These are phyloP conservation scores for Hydropsyche tenuis DNA, from an alignment of 1,140 invertebrate species.

Conservation along the genomic window DNA sequence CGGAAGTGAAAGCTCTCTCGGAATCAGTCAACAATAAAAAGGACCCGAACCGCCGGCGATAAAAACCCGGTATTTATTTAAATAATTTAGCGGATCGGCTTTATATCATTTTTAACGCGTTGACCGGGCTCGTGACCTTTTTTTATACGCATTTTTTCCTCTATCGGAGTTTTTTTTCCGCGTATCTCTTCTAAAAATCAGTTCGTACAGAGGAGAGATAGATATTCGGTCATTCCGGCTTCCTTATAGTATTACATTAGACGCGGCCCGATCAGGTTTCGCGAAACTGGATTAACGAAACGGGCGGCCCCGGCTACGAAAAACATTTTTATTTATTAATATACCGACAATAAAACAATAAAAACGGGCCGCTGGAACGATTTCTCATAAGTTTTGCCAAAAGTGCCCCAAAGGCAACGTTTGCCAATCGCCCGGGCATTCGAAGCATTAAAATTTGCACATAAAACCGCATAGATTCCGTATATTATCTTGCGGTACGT, in stretches of 20 bases:
- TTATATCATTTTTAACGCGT: constrained; percentile 12
- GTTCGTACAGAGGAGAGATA: no score
- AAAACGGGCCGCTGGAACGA: constrained; percentile 18
- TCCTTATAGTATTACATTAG: constrained; percentile 7
- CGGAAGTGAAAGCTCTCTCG: not conserved
- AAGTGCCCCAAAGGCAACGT: constrained; percentile 36
- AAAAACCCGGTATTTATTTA: constrained; percentile 8
- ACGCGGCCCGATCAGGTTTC: constrained; percentile 30
- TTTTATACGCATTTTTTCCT: constrained; percentile 1
- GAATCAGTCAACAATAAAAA: constrained; percentile 4
- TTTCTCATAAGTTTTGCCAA: constrained; percentile 37
- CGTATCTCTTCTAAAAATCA: no score
- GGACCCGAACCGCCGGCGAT: not conserved
- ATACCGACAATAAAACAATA: constrained; percentile 41
- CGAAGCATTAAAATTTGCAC: not conserved
- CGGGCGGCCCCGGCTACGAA: constrained; percentile 16
- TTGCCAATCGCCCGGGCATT: constrained; percentile 16
- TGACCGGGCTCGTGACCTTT: constrained; percentile 5
- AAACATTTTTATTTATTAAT: constrained; percentile 40
- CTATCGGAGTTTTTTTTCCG: not conserved
- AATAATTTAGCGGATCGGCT: constrained; percentile 12
- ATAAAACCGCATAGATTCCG: constrained; percentile 10
- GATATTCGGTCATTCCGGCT: constrained; percentile 10
- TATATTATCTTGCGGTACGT: not conserved
- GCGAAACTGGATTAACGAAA: constrained; percentile 35